A percentile compares a stretch with the other conserved stretches of the same genome.
Evolutionary conservation across 2,113 vertebrate species (phyloP).

Genomic region (Mormyrus lacerda): DNA sequence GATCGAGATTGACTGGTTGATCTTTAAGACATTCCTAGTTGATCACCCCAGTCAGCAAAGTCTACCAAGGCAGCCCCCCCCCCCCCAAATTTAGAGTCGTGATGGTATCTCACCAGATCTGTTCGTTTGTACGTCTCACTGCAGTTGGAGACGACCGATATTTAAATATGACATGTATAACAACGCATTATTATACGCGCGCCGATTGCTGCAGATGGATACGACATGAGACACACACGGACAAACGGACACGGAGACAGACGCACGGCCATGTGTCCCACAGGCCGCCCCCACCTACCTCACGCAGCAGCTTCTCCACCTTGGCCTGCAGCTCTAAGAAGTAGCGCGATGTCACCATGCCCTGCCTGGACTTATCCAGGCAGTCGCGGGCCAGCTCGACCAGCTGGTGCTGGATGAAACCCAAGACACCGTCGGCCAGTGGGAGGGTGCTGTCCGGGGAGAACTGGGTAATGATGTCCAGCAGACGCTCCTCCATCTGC

Average conservation of each 20-base stretch:
- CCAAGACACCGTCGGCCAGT: slow-evolving; percentile 84
- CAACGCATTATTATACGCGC: background rate
- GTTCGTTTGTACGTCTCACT: background rate
- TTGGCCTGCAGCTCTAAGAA: slow-evolving; percentile 96
- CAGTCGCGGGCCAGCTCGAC: slow-evolving; percentile 89
- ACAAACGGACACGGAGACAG: background rate
- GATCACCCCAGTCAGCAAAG: background rate
- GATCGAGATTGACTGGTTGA: background rate
- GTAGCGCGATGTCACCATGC: slow-evolving; percentile 87
- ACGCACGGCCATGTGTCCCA: background rate
- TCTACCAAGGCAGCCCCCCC: background rate
- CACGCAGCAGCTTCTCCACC: slow-evolving; percentile 84
- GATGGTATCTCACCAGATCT: background rate
- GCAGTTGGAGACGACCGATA: no score
- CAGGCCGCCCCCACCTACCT: slow-evolving; percentile 59
- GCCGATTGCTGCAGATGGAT: background rate
- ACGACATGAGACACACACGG: background rate
- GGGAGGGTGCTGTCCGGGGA: slow-evolving; percentile 74
- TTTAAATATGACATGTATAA: background rate
- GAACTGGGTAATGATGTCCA: slow-evolving; percentile 74
- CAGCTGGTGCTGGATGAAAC: slow-evolving; percentile 98
- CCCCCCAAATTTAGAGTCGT: background rate
- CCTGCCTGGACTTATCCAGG: slow-evolving; percentile 83
- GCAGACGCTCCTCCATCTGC: slow-evolving; percentile 91
- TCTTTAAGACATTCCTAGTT: background rate